Percentiles rank a stretch among this genome's conserved stretches.
phyloP scores from a whole-genome alignment of 2,888 invertebrate genomes.

The Temnothorax unifasciatus region DNA sequence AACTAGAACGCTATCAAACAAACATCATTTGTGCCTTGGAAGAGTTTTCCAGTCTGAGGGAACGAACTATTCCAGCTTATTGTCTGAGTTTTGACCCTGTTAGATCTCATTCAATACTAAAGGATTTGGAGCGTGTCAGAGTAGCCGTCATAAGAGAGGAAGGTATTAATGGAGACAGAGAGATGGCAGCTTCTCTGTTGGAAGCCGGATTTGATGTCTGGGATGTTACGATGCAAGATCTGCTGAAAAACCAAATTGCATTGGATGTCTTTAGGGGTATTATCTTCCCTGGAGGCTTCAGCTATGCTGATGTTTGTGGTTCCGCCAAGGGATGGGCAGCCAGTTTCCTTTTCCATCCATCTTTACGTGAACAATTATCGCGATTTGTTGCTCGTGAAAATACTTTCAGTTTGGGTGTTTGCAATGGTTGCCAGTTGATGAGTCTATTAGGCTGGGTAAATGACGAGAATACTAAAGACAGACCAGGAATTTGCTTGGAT shows the following conservation, averaged over 20 bases:
- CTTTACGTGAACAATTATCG: slow-evolving; percentile 92
- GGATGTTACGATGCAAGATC: slow-evolving; percentile 98
- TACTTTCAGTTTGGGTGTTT: slow-evolving; percentile 98
- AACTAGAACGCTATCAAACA: slow-evolving; percentile 94
- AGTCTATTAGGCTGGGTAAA: slow-evolving; percentile 97
- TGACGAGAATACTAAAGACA: slow-evolving; percentile 76
- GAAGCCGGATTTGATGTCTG: slow-evolving; percentile 96
- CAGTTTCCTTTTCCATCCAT: slow-evolving; percentile 93
- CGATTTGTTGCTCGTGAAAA: slow-evolving; percentile 91
- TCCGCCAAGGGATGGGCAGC: slow-evolving; percentile 99
- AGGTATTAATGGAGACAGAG: slow-evolving; percentile 98
- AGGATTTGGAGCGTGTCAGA: slow-evolving; percentile 85
- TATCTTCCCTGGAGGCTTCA: slow-evolving; percentile 99
- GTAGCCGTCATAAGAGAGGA: slow-evolving; percentile 98
- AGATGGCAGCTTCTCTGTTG: slow-evolving; percentile 97
- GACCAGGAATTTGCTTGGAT: slow-evolving; percentile 89
- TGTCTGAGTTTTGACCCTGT: slow-evolving; percentile 90
- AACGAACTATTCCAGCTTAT: slow-evolving; percentile 91
- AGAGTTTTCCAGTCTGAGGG: slow-evolving; percentile 91
- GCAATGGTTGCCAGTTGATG: slow-evolving; percentile 99
- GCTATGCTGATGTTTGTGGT: slow-evolving; percentile 98
- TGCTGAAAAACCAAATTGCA: slow-evolving; percentile 90
- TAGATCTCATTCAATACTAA: slow-evolving; percentile 56
- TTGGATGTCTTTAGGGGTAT: slow-evolving; percentile 95
- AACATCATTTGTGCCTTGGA: slow-evolving; percentile 92